These are phyloP conservation scores for Pyrrhosoma nymphula DNA, from an alignment of 2,888 invertebrate species.

Conservation along the genomic window DNA sequence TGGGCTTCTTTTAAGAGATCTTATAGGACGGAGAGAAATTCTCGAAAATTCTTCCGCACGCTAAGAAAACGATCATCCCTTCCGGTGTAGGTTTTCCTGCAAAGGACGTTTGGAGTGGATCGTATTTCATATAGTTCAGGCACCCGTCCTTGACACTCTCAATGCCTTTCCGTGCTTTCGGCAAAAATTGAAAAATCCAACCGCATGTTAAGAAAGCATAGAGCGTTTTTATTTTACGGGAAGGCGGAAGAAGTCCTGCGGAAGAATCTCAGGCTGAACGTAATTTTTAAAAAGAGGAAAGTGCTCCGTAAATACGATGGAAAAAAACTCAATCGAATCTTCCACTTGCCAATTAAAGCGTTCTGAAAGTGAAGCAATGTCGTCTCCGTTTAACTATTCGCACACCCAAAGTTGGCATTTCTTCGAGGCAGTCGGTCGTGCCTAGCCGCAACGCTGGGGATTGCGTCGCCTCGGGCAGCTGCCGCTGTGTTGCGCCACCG, in stretches of 20 bases:
- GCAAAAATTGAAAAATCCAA: not conserved
- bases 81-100: too few species aligned
- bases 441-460: not conserved
- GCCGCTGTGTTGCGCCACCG: not conserved
- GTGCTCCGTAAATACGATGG: not conserved
- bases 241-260: not conserved
- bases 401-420: not conserved
- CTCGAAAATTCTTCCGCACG: too few species aligned
- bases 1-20: too few species aligned
- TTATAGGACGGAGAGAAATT: too few species aligned
- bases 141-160: not conserved
- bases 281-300: not conserved
- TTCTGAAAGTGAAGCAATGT: not conserved
- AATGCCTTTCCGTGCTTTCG: not conserved
- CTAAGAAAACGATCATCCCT: too few species aligned
- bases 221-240: too few species aligned
- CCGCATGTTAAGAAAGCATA: not conserved
- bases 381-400: not conserved
- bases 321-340: not conserved
- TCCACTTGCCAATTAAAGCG: not conserved
- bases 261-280: not conserved
- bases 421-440: not conserved
- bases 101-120: not conserved
- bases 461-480: not conserved
- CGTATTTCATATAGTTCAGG: not conserved